Percentiles rank a stretch among this genome's conserved stretches.
phyloP scores from a whole-genome alignment of 2,888 invertebrate genomes.

The Choristoneura rosaceana region DNA sequence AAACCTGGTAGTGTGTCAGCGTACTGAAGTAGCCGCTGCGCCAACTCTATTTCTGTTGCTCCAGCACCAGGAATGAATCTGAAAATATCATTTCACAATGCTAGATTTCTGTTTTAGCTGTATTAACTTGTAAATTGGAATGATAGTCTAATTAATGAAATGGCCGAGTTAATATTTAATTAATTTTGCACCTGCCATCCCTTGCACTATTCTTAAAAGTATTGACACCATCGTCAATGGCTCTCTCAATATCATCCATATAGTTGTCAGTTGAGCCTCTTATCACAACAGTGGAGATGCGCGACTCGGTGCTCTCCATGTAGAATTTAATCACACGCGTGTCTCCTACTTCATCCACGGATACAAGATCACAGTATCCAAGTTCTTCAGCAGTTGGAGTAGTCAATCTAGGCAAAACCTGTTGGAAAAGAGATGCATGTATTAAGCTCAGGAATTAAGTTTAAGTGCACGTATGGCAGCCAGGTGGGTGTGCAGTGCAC shows the following conservation, averaged over 20 bases:
- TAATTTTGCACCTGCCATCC: constrained; percentile 84
- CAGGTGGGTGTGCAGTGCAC: no score
- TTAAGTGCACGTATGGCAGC: no score
- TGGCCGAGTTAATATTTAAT: background rate
- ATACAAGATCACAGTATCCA: constrained; percentile 95
- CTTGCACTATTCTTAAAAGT: constrained; percentile 96
- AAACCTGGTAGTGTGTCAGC: constrained; percentile 97
- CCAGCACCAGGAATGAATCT: constrained; percentile 97
- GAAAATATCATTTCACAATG: constrained; percentile 9
- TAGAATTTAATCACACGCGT: constrained; percentile 97
- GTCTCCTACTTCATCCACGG: constrained; percentile 97
- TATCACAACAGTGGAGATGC: constrained; percentile 96
- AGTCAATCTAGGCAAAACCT: constrained; percentile 87
- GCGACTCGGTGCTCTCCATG: constrained; percentile 92
- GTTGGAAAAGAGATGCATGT: constrained; percentile 3
- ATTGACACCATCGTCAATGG: constrained; percentile 99
- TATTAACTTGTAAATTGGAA: no score
- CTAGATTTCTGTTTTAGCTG: no score
- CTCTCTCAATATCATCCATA: constrained; percentile 99
- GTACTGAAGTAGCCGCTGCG: constrained; percentile 92
- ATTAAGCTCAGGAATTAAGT: background rate
- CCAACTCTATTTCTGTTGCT: constrained; percentile 97
- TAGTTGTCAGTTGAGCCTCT: constrained; percentile 98
- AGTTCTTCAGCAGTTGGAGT: constrained; percentile 95
- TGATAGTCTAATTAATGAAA: no score